phyloP scores from a whole-genome alignment of 2,888 invertebrate species.

The Seira sanloemensis region DNA sequence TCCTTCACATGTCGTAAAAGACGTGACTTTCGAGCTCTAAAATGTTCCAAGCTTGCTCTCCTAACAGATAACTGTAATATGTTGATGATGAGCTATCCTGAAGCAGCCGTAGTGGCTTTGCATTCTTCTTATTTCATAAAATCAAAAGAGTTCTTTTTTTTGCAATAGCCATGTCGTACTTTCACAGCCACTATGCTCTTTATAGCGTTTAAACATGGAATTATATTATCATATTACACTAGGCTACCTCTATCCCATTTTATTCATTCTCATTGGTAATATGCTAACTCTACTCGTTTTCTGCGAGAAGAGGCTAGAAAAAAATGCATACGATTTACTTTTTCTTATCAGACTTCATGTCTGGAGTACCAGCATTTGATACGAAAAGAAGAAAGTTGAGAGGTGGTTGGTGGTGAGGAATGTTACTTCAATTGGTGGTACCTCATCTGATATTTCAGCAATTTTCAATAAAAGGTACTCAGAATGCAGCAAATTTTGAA shows the following conservation, averaged over 20 bases:
- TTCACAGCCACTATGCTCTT: too few relatives aligned
- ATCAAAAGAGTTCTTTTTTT: too few relatives aligned
- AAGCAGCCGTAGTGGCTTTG: not conserved
- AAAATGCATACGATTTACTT: conserved; percentile 27
- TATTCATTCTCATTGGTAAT: conserved; percentile 18
- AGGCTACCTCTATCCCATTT: too few relatives aligned
- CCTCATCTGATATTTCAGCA: not conserved
- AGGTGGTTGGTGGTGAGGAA: not conserved
- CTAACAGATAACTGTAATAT: not conserved
- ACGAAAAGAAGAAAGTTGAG: not conserved
- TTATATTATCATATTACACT: too few relatives aligned
- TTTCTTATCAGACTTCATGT: conserved; percentile 20
- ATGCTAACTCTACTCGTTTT: conserved; percentile 15
- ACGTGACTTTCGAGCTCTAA: conserved; percentile 35
- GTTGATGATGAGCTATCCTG: conserved; percentile 6
- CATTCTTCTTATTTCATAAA: not conserved
- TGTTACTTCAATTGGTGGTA: not conserved
- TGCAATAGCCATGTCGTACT: too few relatives aligned
- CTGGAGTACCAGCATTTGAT: not conserved
- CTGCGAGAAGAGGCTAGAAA: conserved; percentile 16
- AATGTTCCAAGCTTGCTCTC: not conserved
- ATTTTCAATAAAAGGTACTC: not conserved
- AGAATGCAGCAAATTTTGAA: not conserved
- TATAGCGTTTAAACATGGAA: too few relatives aligned
- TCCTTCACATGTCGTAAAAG: conserved; percentile 19